Evolutionary conservation across 2,113 vertebrate species (phyloP), one percentile per base, ranked within the genome.

Genomic region (Phyllostomus discolor): DNA sequence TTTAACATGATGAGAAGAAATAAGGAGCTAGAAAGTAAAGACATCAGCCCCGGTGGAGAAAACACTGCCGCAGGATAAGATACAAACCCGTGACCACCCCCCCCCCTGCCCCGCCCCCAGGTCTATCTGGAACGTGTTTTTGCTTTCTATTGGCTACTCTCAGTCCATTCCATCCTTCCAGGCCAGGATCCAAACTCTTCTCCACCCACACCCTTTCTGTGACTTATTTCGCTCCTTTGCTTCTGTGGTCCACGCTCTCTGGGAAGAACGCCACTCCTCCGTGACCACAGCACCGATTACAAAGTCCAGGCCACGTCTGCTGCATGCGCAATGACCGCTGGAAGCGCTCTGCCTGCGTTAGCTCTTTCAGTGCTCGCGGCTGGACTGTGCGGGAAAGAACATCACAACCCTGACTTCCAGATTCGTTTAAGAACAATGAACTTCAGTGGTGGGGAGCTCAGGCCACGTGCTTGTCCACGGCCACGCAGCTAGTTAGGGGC

Each of bases 1-100:
- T 98, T 98, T 91, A 97, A 98, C 98, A 98, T 97, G 97, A 98
- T 97, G 97, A 98, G 95, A 98, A 98, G 98, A 98, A 98, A 92
- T 97, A 97, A 97, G 97, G 98, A 98, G 93, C 93, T 93, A 98
- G 97, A 97, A 97, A 98, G 93, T 94, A 94, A 97, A 98, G 97
- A 98, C 98, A 98, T 98, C 97, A 98, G 97, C 94, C 86, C 94
- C 95, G 95, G 46, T 96, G 89, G 94, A 95, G 88, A 96, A 97
- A 98, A 96, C 81, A 70, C 84, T 87, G 96, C 96, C 90, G 96
- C 83, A 97, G 80, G 95, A 97, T 97, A 95, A 91, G 70, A 96
- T 79, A 95, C 19, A 52, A 83, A 72, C 20, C 48, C 14, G 5
- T 12, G 76, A 69, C 67, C 50, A 28, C 20, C 3, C 10, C 64